Percentiles rank a stretch among this genome's conserved stretches.
phyloP scores from a whole-genome alignment of 2,888 invertebrate genomes.

The Fissipunctia ypsillon region DNA sequence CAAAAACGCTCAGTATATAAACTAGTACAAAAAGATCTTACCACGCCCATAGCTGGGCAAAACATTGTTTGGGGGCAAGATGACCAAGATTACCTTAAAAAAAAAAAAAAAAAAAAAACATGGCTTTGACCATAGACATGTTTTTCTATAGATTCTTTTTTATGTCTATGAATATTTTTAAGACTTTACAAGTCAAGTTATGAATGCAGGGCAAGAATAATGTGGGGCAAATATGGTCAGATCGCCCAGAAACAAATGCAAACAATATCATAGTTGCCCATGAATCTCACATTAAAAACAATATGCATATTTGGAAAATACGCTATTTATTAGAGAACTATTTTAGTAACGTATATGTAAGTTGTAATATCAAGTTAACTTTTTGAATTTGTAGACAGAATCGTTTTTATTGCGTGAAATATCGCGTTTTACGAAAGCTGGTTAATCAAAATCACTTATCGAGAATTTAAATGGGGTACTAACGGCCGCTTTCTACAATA shows the following conservation, averaged over 20 bases:
- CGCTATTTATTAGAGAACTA: slow-evolving; percentile 5
- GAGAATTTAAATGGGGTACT: background rate
- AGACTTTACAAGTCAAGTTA: slow-evolving; percentile 16
- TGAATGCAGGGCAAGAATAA: slow-evolving; percentile 48
- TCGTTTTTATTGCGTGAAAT: background rate
- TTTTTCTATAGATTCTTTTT: slow-evolving; percentile 6
- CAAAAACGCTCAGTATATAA: slow-evolving; percentile 73
- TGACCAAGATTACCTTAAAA: slow-evolving; percentile 54
- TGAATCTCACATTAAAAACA: slow-evolving; percentile 38
- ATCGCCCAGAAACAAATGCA: slow-evolving; percentile 51
- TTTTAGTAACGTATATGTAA: slow-evolving; percentile 1
- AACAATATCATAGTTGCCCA: slow-evolving; percentile 47
- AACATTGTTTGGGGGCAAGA: slow-evolving; percentile 53
- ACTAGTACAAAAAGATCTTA: slow-evolving; percentile 72
- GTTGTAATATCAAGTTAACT: background rate
- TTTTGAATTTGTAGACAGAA: too few relatives aligned
- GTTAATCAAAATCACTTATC: background rate
- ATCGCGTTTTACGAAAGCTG: background rate
- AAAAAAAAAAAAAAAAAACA: background rate
- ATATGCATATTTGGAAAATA: slow-evolving; percentile 39
- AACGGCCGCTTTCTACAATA: too few relatives aligned
- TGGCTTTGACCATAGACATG: slow-evolving; percentile 4
- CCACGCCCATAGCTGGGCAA: slow-evolving; percentile 48
- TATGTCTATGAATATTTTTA: background rate
- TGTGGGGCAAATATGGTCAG: slow-evolving; percentile 48